These are phyloP conservation scores for Chascanopsetta lugubris DNA, from an alignment of 2,113 vertebrate species.

Conservation along the genomic window DNA sequence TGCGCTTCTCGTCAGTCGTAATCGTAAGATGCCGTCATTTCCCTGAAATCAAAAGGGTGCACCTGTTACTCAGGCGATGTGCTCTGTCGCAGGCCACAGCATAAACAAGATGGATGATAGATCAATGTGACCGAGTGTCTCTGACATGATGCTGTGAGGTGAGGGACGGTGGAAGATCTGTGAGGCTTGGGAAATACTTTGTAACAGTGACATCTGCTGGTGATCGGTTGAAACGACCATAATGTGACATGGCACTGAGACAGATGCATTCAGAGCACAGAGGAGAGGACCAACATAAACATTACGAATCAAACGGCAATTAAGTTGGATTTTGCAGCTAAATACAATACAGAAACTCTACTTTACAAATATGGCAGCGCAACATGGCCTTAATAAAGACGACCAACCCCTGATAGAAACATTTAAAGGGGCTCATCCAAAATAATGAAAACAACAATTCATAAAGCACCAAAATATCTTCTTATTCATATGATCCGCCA, in stretches of 20 bases:
- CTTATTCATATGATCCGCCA: no score
- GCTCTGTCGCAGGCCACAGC: conserved; percentile 22
- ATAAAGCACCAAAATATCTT: no score
- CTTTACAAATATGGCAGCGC: no score
- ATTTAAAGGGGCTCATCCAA: no score
- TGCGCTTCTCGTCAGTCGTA: no score
- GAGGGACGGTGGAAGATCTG: conserved; percentile 1
- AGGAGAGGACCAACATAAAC: not conserved
- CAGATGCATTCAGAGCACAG: not conserved
- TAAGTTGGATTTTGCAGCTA: no score
- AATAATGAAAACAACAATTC: no score
- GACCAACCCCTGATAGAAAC: no score
- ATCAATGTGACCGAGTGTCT: conserved; percentile 38
- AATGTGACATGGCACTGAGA: not conserved
- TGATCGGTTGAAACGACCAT: not conserved
- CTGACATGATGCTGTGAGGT: conserved; percentile 30
- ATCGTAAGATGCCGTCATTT: conserved; percentile 43
- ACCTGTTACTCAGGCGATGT: conserved; percentile 46
- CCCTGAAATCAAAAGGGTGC: conserved; percentile 54
- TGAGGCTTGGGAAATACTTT: conserved; percentile 22
- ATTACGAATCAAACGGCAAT: not conserved
- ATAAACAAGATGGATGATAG: conserved; percentile 41
- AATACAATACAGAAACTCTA: no score
- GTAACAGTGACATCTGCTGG: conserved; percentile 69
- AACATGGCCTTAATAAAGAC: no score